phyloP scores from a whole-genome alignment of 1,140 invertebrate species.

The Mercenaria mercenaria region DNA sequence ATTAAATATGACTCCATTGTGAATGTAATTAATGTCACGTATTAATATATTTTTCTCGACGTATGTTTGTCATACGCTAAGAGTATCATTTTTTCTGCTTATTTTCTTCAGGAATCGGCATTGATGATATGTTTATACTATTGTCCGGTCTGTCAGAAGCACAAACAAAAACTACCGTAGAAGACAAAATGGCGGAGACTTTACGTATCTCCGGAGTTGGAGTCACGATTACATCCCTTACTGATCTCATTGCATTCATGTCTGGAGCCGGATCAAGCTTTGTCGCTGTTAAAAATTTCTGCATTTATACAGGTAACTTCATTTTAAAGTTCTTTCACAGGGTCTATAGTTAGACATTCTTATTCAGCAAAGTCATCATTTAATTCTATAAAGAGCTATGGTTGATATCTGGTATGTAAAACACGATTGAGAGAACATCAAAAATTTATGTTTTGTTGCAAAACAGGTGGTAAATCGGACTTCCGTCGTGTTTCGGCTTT shows the following conservation, averaged over 20 bases:
- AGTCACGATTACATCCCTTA: conserved; percentile 98
- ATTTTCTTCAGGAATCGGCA: conserved; percentile 92
- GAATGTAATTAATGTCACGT: neutral
- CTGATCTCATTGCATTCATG: conserved; percentile 97
- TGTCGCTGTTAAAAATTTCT: conserved; percentile 97
- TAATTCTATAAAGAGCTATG: no score
- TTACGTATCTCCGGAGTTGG: conserved; percentile 97
- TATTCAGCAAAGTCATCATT: no score
- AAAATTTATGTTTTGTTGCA: no score
- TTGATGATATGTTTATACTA: conserved; percentile 98
- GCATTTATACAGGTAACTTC: conserved; percentile 94
- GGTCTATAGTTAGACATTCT: no score
- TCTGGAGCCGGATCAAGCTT: conserved; percentile 98
- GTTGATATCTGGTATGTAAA: no score
- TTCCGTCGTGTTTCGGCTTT: no score
- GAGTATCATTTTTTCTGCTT: neutral
- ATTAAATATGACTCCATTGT: no score
- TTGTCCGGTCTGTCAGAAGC: conserved; percentile 88
- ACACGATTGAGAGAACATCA: no score
- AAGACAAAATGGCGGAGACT: conserved; percentile 94
- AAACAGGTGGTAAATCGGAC: no score
- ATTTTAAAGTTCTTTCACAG: neutral
- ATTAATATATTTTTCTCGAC: neutral
- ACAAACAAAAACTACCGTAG: conserved; percentile 88
- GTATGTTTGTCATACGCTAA: neutral